Evolutionary conservation across 2,888 invertebrate genomes (phyloP).

Genomic region (Tetragonisca angustula): DNA sequence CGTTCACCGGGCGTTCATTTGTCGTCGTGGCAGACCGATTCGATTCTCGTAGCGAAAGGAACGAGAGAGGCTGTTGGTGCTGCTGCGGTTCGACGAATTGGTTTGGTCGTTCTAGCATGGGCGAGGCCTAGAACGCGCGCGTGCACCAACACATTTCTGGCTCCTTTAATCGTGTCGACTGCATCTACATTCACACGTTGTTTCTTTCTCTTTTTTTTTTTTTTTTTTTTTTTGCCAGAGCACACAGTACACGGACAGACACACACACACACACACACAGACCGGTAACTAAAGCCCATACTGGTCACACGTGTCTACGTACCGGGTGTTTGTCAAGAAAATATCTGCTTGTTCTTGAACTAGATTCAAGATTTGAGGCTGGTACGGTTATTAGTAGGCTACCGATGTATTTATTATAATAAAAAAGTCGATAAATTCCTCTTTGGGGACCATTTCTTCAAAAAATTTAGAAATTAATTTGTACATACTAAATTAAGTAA

Average conservation of each 20-base stretch:
- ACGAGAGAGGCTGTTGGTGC: constrained; percentile 48
- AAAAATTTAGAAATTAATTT: too few species aligned
- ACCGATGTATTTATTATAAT: too few species aligned
- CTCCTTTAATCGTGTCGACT: not conserved
- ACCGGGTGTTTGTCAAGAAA: constrained; percentile 38
- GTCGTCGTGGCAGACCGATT: constrained; percentile 42
- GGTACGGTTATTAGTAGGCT: not conserved
- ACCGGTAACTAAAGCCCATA: constrained; percentile 60
- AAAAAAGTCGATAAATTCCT: too few species aligned
- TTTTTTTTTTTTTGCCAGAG: too few species aligned
- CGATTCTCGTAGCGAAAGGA: constrained; percentile 63
- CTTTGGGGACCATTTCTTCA: too few species aligned
- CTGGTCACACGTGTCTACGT: constrained; percentile 46
- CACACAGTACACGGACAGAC: too few species aligned
- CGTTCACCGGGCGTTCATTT: constrained; percentile 39
- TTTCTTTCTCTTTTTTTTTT: constrained; percentile 46
- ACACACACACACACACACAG: constrained; percentile 15
- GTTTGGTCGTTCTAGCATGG: constrained; percentile 60
- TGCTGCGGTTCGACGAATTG: constrained; percentile 68
- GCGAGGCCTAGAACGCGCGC: constrained; percentile 63
- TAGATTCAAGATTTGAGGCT: not conserved
- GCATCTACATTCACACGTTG: constrained; percentile 30
- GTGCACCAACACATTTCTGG: constrained; percentile 19
- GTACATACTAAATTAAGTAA: not conserved
- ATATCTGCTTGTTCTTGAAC: constrained; percentile 20